Conservation (phyloP, 2,797 vertebrate genomes). For the Simalia tracyae region DNA sequence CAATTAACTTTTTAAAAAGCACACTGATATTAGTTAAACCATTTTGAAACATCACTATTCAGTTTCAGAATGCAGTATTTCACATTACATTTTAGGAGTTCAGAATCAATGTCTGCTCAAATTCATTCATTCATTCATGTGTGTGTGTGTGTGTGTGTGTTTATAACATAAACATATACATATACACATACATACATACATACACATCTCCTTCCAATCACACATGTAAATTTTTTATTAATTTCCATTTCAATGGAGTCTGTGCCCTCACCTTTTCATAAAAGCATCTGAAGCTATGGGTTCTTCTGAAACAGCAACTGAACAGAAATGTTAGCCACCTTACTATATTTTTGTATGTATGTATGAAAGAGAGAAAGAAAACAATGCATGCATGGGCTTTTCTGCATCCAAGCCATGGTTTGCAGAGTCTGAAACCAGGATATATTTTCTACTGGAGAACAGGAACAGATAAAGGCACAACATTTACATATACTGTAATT, state of each 20-base stretch:
- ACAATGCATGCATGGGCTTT: background rate
- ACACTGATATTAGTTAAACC: constrained; percentile 10
- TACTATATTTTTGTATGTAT: background rate
- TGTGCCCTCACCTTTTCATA: background rate
- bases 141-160: too few species aligned
- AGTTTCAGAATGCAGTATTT: constrained; percentile 52
- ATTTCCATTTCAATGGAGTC: background rate
- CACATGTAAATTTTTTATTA: background rate
- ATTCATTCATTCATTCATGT: background rate
- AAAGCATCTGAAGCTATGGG: background rate
- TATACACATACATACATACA: too few species aligned
- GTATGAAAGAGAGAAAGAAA: background rate
- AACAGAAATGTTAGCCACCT: background rate
- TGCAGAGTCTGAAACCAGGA: constrained; percentile 51
- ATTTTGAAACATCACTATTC: constrained; percentile 31
- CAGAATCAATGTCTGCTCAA: constrained; percentile 11
- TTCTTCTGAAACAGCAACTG: background rate
- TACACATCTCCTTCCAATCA: background rate
- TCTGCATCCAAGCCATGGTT: constrained; percentile 28
- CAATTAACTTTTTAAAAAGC: constrained; percentile 42
- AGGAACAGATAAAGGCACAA: constrained; percentile 65
- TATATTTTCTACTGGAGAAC: constrained; percentile 51
- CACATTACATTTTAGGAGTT: constrained; percentile 42
- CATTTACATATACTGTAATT: constrained; percentile 62
- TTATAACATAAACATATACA: too few species aligned